These are phyloP conservation scores for Pseudorhombus dupliciocellatus DNA, from an alignment of 2,113 vertebrate genomes.

Conservation along the genomic window DNA sequence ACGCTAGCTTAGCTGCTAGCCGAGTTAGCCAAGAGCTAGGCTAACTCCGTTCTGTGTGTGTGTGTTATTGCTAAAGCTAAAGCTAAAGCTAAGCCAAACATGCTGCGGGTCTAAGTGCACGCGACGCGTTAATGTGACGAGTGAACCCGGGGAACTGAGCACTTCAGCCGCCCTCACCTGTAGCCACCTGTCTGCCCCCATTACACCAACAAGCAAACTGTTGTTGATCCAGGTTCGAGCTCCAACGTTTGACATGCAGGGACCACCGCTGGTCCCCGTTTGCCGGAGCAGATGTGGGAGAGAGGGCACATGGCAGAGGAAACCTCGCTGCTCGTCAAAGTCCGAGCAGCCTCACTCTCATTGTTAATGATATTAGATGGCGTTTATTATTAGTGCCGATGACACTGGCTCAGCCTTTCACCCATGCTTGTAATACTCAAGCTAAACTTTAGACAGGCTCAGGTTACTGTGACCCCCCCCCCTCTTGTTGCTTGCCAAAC, in stretches of 20 bases:
- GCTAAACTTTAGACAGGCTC: conserved; percentile 53
- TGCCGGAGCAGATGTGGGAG: conserved; percentile 17
- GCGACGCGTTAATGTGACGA: not conserved
- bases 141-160: not conserved
- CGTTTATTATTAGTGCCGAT: not conserved
- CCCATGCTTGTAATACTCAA: conserved; percentile 21
- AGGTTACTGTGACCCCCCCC: conserved; percentile 22
- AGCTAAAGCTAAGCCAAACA: conserved; percentile 31
- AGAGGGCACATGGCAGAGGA: conserved; percentile 34
- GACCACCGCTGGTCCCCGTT: not conserved
- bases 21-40: conserved; percentile 38
- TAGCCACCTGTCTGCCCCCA: not conserved
- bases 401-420: not conserved
- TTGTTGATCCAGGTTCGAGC: not conserved
- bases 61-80: not conserved
- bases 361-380: not conserved
- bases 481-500: conserved; percentile 32
- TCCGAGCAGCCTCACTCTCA: not conserved
- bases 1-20: conserved; percentile 51
- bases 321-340: not conserved
- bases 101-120: conserved; percentile 2
- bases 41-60: conserved; percentile 26
- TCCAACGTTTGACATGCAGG: not conserved
- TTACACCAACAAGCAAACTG: not conserved
- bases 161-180: not conserved